These are phyloP conservation scores for Nemoura dubitans DNA, from an alignment of 2,888 invertebrate genomes.

Conservation along the genomic window DNA sequence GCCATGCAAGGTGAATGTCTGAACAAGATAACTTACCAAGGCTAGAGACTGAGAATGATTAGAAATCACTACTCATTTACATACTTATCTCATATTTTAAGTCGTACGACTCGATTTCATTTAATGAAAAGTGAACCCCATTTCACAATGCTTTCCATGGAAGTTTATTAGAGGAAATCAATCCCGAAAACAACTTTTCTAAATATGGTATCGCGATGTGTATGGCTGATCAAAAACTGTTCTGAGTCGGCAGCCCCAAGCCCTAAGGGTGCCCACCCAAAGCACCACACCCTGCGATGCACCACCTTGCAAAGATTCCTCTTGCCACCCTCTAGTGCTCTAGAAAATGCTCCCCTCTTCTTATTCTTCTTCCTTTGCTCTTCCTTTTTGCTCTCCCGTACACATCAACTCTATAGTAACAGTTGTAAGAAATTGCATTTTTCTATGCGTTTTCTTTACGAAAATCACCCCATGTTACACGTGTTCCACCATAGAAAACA, in stretches of 20 bases:
- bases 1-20: too few relatives aligned
- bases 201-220: neutral
- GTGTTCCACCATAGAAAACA: constrained; percentile 54
- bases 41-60: too few relatives aligned
- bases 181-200: neutral
- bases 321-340: neutral
- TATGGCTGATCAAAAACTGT: too few relatives aligned
- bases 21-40: too few relatives aligned
- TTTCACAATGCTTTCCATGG: too few relatives aligned
- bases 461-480: constrained; percentile 54
- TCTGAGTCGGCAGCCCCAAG: too few relatives aligned
- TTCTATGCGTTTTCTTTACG: constrained; percentile 44
- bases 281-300: neutral
- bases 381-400: constrained; percentile 15
- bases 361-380: constrained; percentile 52
- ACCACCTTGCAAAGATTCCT: constrained; percentile 17
- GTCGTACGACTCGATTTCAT: too few relatives aligned
- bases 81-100: too few relatives aligned
- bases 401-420: constrained; percentile 36
- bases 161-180: too few relatives aligned
- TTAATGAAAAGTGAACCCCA: too few relatives aligned
- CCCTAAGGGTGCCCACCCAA: too few relatives aligned
- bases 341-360: constrained; percentile 51
- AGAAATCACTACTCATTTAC: too few relatives aligned
- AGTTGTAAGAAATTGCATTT: constrained; percentile 44